phyloP scores from a whole-genome alignment of 2,888 invertebrate genomes.

The Criorhina ranunculi region DNA sequence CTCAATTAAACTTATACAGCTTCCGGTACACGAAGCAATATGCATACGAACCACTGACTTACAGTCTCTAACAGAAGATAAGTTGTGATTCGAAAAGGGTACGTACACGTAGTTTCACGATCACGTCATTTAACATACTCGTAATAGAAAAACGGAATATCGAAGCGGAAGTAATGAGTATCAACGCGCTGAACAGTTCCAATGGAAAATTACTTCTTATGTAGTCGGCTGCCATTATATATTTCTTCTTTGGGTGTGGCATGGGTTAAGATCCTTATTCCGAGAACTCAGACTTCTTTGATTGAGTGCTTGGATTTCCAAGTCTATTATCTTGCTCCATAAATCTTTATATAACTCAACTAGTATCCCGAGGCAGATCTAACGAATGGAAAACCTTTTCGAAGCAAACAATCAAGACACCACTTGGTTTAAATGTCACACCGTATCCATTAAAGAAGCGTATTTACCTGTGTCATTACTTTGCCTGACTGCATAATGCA shows the following conservation, averaged over 20 bases:
- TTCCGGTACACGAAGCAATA: constrained; percentile 8
- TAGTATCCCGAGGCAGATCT: neutral
- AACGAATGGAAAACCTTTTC: constrained; percentile 34
- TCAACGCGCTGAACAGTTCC: too few relatives aligned
- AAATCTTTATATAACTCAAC: constrained; percentile 7
- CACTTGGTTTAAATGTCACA: constrained; percentile 66
- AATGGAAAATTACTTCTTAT: too few relatives aligned
- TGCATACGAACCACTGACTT: neutral
- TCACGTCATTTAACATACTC: too few relatives aligned
- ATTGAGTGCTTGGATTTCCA: too few relatives aligned
- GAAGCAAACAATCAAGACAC: constrained; percentile 23
- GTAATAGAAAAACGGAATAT: too few relatives aligned
- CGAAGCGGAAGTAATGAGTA: too few relatives aligned
- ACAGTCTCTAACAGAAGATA: neutral
- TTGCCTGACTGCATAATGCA: constrained; percentile 52
- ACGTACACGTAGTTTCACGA: too few relatives aligned
- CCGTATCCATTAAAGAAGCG: constrained; percentile 41
- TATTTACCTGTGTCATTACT: constrained; percentile 50
- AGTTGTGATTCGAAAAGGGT: too few relatives aligned
- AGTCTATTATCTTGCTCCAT: neutral
- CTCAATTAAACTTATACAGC: constrained; percentile 5
- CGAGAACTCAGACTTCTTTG: too few relatives aligned
- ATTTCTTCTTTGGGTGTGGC: too few relatives aligned
- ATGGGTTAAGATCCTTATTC: too few relatives aligned
- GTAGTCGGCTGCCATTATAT: too few relatives aligned